These are phyloP conservation scores for Nipponia nippon DNA, from an alignment of 2,113 vertebrate species.

Conservation along the genomic window DNA sequence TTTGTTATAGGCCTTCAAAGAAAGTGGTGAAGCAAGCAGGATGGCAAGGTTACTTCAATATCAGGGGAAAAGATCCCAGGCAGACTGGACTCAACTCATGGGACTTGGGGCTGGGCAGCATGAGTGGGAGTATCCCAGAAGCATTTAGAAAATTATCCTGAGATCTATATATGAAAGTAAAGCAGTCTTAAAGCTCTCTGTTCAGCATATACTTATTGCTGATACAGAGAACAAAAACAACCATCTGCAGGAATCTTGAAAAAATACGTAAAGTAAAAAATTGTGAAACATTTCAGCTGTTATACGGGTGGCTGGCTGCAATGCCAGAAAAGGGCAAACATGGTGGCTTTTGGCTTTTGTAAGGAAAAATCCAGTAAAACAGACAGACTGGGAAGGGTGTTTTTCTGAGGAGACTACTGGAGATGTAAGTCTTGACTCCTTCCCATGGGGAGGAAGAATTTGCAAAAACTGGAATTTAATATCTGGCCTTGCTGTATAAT, in stretches of 20 bases:
- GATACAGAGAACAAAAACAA: background rate
- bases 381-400: background rate
- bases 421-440: background rate
- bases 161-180: background rate
- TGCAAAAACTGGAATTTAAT: background rate
- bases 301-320: background rate
- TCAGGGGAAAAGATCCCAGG: background rate
- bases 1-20: conserved; percentile 24
- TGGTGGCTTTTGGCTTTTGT: background rate
- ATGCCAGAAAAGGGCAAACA: background rate
- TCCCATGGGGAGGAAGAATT: background rate
- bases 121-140: background rate
- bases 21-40: background rate
- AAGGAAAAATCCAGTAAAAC: background rate
- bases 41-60: background rate
- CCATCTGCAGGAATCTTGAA: background rate
- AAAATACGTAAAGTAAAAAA: background rate
- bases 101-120: background rate
- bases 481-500: background rate
- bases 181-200: background rate
- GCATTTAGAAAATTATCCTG: background rate
- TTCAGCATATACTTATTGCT: background rate
- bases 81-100: background rate
- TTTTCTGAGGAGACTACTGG: background rate
- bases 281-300: background rate